phyloP scores from a whole-genome alignment of 2,113 vertebrate genomes.

The Anarrhichthys ocellatus region DNA sequence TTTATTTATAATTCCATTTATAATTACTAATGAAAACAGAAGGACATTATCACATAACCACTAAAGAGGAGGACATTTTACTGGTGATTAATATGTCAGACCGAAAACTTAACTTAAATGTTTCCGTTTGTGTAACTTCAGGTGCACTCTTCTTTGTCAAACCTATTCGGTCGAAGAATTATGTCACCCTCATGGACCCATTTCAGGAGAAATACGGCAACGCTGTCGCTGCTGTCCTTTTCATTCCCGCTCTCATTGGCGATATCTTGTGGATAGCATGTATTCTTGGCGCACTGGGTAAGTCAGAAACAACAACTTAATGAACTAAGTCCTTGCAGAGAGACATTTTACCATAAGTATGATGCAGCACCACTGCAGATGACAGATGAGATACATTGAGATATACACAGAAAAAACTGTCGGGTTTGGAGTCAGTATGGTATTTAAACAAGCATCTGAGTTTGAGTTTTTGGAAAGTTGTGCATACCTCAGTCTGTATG shows the following conservation, averaged over 20 bases:
- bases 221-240: constrained; percentile 74
- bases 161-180: constrained; percentile 82
- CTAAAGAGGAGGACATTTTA: background rate
- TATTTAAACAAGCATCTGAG: background rate
- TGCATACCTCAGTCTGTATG: background rate
- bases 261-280: constrained; percentile 86
- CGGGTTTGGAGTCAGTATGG: background rate
- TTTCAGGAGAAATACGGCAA: constrained; percentile 83
- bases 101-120: background rate
- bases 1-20: too few species aligned
- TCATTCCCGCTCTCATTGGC: constrained; percentile 80
- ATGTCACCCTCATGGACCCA: constrained; percentile 84
- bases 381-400: background rate
- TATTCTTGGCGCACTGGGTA: constrained; percentile 82
- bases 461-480: background rate
- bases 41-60: background rate
- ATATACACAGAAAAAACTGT: too few species aligned
- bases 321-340: background rate
- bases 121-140: constrained; percentile 39
- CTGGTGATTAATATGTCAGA: background rate
- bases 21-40: background rate
- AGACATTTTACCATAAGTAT: background rate
- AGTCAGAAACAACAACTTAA: constrained; percentile 13
- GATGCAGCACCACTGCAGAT: background rate
- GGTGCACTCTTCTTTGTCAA: constrained; percentile 83